A percentile compares a stretch with the other conserved stretches of the same genome.
These are phyloP conservation scores for Oncopodura yosiiana DNA, from an alignment of 1,140 invertebrate genomes.

Conservation along the genomic window DNA sequence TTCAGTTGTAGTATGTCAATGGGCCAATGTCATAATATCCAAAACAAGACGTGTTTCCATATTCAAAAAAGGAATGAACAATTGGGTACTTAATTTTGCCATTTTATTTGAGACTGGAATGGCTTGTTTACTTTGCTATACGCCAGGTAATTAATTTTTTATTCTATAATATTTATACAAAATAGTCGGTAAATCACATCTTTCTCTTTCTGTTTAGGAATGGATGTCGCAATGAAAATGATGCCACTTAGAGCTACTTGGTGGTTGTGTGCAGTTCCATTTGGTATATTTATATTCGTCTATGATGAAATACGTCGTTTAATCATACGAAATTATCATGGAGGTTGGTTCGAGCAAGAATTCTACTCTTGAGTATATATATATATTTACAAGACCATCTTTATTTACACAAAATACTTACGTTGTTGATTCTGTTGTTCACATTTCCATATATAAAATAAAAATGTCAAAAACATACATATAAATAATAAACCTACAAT, in stretches of 20 bases:
- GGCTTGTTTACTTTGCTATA: slow-evolving; percentile 47
- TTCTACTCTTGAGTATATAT: neutral
- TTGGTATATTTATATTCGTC: slow-evolving; percentile 49
- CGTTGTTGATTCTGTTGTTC: too few relatives aligned
- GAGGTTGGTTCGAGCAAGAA: slow-evolving; percentile 41
- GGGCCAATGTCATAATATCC: slow-evolving; percentile 58
- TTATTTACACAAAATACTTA: too few relatives aligned
- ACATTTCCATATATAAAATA: too few relatives aligned
- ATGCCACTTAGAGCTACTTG: slow-evolving; percentile 50
- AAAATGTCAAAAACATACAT: too few relatives aligned
- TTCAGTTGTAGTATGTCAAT: slow-evolving; percentile 58
- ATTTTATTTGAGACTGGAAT: slow-evolving; percentile 47
- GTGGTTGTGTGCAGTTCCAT: slow-evolving; percentile 54
- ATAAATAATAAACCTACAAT: too few relatives aligned
- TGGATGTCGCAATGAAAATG: neutral
- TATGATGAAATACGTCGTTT: slow-evolving; percentile 51
- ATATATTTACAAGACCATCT: too few relatives aligned
- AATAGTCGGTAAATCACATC: too few relatives aligned
- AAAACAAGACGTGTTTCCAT: slow-evolving; percentile 54
- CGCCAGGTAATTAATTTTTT: slow-evolving; percentile 41
- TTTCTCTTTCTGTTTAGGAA: neutral
- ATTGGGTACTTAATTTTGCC: slow-evolving; percentile 46
- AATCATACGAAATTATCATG: slow-evolving; percentile 48
- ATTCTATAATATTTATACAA: too few relatives aligned
- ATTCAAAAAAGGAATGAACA: slow-evolving; percentile 55